phyloP scores from a whole-genome alignment of 2,888 invertebrate species.

The Philereme vetulata region DNA sequence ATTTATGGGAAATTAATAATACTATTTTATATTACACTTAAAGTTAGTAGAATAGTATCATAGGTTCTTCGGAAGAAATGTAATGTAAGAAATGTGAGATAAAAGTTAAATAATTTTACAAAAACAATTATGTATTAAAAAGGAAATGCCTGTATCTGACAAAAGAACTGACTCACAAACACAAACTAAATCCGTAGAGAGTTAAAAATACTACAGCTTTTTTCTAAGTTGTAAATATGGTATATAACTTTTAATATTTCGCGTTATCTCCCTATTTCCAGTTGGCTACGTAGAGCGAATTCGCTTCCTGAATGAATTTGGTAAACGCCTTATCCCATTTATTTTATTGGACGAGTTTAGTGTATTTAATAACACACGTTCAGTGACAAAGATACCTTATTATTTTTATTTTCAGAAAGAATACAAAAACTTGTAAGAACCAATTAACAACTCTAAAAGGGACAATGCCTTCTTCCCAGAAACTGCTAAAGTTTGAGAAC shows the following conservation, averaged over 20 bases:
- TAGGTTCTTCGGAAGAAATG: no score
- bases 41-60: no score
- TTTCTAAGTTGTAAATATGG: no score
- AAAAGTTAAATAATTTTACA: no score
- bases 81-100: no score
- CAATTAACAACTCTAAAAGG: slow-evolving; percentile 8
- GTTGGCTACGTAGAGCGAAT: slow-evolving; percentile 60
- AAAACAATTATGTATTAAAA: no score
- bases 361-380: slow-evolving; percentile 17
- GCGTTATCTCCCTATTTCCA: slow-evolving; percentile 68
- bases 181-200: no score
- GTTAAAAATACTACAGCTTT: no score
- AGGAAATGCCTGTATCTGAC: no score
- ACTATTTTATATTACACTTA: no score
- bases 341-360: slow-evolving; percentile 50
- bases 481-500: slow-evolving; percentile 1
- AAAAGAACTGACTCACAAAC: no score
- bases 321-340: slow-evolving; percentile 57
- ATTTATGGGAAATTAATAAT: no score
- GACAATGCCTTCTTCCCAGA: slow-evolving; percentile 6
- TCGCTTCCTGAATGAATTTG: slow-evolving; percentile 60
- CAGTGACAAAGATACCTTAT: not conserved
- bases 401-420: slow-evolving; percentile 9
- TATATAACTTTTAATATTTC: slow-evolving; percentile 39
- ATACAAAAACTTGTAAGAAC: slow-evolving; percentile 1